A percentile compares a stretch with the other conserved stretches of the same genome.
These are phyloP conservation scores for Diaprepes abbreviatus DNA, from an alignment of 2,888 invertebrate genomes.

Conservation along the genomic window DNA sequence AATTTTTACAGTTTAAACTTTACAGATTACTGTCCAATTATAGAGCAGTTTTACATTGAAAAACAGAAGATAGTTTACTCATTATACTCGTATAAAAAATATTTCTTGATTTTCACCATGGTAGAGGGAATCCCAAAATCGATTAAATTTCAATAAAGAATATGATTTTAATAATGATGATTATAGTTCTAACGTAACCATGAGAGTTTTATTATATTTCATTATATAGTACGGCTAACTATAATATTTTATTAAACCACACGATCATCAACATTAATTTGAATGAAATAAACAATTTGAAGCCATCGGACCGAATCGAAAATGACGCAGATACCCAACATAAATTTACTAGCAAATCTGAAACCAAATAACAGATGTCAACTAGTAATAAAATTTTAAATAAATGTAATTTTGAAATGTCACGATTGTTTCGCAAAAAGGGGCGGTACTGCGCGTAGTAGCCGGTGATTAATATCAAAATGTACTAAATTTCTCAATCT, in stretches of 20 bases:
- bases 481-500: conserved; percentile 20
- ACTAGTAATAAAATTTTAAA: conserved; percentile 11
- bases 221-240: conserved; percentile 12
- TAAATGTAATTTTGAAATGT: conserved; percentile 26
- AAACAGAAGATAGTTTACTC: no score
- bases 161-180: conserved; percentile 19
- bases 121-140: conserved; percentile 14
- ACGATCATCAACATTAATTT: conserved; percentile 33
- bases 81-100: no score
- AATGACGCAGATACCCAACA: conserved; percentile 25
- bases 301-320: conserved; percentile 21
- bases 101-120: no score
- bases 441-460: neutral
- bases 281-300: conserved; percentile 33
- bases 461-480: conserved; percentile 21
- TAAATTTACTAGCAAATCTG: conserved; percentile 23
- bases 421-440: conserved; percentile 21
- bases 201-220: conserved; percentile 29
- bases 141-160: conserved; percentile 24
- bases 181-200: conserved; percentile 17
- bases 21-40: no score
- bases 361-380: conserved; percentile 30
- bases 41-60: no score
- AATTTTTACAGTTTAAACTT: no score
- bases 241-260: conserved; percentile 30